These are phyloP conservation scores for Aurelia aurita complex sp. Pacific DNA, from an alignment of 30 jellyfish, hydroid and myxozoan genomes.

Conservation along the genomic window DNA sequence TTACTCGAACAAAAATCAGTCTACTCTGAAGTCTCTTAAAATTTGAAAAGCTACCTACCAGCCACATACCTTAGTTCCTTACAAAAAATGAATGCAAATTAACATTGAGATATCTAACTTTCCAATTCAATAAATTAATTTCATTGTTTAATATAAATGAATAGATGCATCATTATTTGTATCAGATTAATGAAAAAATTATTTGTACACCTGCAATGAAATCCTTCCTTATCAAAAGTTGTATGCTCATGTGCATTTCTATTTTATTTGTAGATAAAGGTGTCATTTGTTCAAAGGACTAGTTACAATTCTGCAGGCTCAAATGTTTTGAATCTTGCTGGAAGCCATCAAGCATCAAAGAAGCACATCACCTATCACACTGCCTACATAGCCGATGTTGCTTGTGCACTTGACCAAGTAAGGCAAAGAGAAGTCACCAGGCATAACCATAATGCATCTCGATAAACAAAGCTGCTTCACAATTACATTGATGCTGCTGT, in stretches of 20 bases:
- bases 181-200: background rate
- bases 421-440: conserved; percentile 39
- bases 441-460: conserved; percentile 39
- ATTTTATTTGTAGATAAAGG: background rate
- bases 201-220: background rate
- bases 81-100: no score
- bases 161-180: no score
- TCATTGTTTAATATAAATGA: no score
- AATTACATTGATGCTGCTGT: conserved; percentile 35
- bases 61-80: no score
- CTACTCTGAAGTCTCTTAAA: no score
- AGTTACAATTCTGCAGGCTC: background rate
- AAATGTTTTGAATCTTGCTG: background rate
- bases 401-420: conserved; percentile 59
- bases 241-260: background rate
- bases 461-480: conserved; percentile 23
- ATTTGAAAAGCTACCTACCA: no score
- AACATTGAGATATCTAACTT: no score
- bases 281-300: background rate
- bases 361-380: conserved; percentile 19
- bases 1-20: no score
- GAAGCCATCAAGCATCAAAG: background rate
- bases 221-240: background rate
- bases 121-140: no score
- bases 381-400: conserved; percentile 21